These are phyloP conservation scores for Sterrhoptilus dennistouni DNA, from an alignment of 2,113 vertebrate species.

Conservation along the genomic window DNA sequence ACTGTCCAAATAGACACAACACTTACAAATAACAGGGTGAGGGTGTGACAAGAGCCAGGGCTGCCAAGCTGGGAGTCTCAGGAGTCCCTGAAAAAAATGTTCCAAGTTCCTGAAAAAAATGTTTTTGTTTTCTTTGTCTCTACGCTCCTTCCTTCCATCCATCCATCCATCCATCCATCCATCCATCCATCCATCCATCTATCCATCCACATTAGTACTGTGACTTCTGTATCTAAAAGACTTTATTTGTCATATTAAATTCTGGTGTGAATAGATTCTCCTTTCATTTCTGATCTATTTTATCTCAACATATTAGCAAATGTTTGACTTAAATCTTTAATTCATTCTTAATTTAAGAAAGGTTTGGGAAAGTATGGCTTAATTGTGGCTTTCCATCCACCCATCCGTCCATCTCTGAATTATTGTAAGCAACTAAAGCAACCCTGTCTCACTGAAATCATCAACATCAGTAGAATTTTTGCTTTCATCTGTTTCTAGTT, in stretches of 20 bases:
- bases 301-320: not conserved
- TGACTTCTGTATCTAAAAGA: not conserved
- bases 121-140: not conserved
- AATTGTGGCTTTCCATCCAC: not conserved
- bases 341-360: not conserved
- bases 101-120: not conserved
- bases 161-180: not conserved
- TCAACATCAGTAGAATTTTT: not conserved
- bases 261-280: not conserved
- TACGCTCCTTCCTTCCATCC: too few relatives aligned
- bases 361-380: not conserved
- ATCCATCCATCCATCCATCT: not conserved
- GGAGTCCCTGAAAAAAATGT: not conserved
- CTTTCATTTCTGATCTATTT: not conserved
- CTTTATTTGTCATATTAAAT: not conserved
- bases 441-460: accelerated
- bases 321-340: not conserved
- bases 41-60: not conserved
- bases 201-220: not conserved
- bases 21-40: not conserved
- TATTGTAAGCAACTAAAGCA: not conserved
- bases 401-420: not conserved
- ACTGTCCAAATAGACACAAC: not conserved
- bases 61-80: not conserved
- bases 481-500: not conserved